Evolutionary conservation across 2,888 invertebrate genomes (phyloP), one percentile per base, ranked within the genome.

Genomic region (Morpho achilles): DNA sequence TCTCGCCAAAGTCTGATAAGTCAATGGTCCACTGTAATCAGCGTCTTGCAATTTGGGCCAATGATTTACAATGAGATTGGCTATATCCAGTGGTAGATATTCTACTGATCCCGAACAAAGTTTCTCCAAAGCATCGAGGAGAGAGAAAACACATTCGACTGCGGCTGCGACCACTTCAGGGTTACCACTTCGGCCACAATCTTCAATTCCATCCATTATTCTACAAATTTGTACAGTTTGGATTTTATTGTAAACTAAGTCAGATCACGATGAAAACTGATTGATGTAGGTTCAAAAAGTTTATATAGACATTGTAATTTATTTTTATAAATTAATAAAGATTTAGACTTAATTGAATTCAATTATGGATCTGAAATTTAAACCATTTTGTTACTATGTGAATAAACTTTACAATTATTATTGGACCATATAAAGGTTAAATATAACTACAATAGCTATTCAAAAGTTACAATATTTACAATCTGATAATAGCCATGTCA

Each of bases 131-230:
- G 97, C 96, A 43, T 95, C 95, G 40, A 98, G 85, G 64, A 98
- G 91, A 0, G 96, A 95, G 6, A 96, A 95, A 54, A 96, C 95
- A 70, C 96, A 96, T 69, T 96, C 95, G 0, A 96, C 95, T 65
- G 96, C 95, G 0, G 95, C 95, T 52, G 94, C 92, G n/a, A 96
- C 88, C 6, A 95, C 94, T 61, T 94, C 92, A 10, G 95, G 93
- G 65, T 96, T 95, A 53, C 93, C 95, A 64, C 95, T 95, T 67
- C 94, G 94, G n/a, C 97, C 95, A 61, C 97, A 96, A 84, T 98
- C 98, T 83, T 97, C 97, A 77, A 98, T 95, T 0, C 97, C 96
- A 75, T 98, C 98, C 93, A 98, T 96, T 69, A 97, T 95, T 71
- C 98, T 90, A 60, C 0, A 70, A 73, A 41, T 32, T 0, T 0